Conservation (phyloP, 2,888 invertebrate species). For the Alsophila aescularia region DNA sequence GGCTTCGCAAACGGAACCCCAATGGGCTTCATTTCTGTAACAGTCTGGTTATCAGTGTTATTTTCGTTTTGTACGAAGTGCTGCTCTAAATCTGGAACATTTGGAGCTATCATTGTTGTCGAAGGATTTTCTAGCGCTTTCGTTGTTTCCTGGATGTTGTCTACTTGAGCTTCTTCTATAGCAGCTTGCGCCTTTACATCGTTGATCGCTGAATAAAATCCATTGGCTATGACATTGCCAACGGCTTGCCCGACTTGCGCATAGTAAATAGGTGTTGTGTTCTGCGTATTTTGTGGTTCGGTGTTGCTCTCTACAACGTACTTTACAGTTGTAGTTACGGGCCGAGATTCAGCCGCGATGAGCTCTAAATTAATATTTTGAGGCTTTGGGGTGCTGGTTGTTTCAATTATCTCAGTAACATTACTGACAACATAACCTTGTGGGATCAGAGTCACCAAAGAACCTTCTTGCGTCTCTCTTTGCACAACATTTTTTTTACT, state of each 20-base stretch:
- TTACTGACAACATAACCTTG: slow-evolving; percentile 55
- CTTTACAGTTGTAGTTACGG: slow-evolving; percentile 63
- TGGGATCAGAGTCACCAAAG: slow-evolving; percentile 61
- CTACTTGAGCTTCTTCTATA: slow-evolving; percentile 81
- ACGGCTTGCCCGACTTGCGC: slow-evolving; percentile 75
- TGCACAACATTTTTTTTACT: slow-evolving; percentile 68
- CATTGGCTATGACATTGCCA: slow-evolving; percentile 66
- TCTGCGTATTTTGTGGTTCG: slow-evolving; percentile 44
- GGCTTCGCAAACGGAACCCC: slow-evolving; percentile 70
- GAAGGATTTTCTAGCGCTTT: slow-evolving; percentile 47
- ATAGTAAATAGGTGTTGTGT: slow-evolving; percentile 74
- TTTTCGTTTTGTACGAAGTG: slow-evolving; percentile 59
- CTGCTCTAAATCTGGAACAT: slow-evolving; percentile 54
- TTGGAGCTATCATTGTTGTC: slow-evolving; percentile 53
- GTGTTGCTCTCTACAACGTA: slow-evolving; percentile 61
- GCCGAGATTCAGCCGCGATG: slow-evolving; percentile 55
- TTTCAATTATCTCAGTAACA: slow-evolving; percentile 56
- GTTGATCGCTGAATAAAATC: slow-evolving; percentile 85
- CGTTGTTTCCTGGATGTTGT: slow-evolving; percentile 79
- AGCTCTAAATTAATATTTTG: slow-evolving; percentile 60
- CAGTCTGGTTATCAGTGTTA: slow-evolving; percentile 53
- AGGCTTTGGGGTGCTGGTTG: slow-evolving; percentile 49
- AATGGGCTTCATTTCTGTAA: slow-evolving; percentile 59
- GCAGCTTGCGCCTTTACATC: slow-evolving; percentile 86
- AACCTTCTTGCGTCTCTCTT: slow-evolving; percentile 69